phyloP scores from a whole-genome alignment of 2,797 vertebrate species.

The Chloroceryle inda region DNA sequence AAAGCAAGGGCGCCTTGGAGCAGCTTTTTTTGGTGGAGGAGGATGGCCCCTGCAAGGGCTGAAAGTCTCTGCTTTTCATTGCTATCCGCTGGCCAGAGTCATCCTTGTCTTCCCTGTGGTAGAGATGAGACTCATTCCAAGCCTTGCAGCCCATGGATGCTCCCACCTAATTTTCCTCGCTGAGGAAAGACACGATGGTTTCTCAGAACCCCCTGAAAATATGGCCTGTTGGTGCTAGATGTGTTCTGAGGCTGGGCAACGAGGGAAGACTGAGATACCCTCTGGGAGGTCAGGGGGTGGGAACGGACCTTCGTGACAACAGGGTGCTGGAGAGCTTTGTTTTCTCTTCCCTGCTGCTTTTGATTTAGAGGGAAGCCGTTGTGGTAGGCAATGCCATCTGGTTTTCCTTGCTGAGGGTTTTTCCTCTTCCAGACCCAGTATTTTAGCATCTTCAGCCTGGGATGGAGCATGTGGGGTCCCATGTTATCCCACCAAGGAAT shows the following conservation, averaged over 20 bases:
- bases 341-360: neutral
- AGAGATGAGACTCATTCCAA: neutral
- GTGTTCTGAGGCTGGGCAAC: neutral
- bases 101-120: neutral
- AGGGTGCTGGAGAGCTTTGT: neutral
- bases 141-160: neutral
- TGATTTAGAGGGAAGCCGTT: neutral
- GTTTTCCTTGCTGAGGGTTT: neutral
- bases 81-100: neutral
- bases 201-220: neutral
- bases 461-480: neutral
- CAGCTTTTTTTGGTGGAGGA: neutral
- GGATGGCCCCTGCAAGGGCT: neutral
- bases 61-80: neutral
- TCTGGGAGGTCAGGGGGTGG: neutral
- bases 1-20: neutral
- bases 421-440: neutral
- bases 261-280: accelerated
- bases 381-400: neutral
- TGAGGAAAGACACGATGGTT: accelerated
- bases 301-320: neutral
- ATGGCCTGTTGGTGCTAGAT: neutral
- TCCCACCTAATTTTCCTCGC: neutral
- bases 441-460: neutral
- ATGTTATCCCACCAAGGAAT: neutral